Evolutionary conservation across 2,888 invertebrate genomes (phyloP), one percentile per base, ranked within the genome.

Genomic region (Drosophila sordidula): DNA sequence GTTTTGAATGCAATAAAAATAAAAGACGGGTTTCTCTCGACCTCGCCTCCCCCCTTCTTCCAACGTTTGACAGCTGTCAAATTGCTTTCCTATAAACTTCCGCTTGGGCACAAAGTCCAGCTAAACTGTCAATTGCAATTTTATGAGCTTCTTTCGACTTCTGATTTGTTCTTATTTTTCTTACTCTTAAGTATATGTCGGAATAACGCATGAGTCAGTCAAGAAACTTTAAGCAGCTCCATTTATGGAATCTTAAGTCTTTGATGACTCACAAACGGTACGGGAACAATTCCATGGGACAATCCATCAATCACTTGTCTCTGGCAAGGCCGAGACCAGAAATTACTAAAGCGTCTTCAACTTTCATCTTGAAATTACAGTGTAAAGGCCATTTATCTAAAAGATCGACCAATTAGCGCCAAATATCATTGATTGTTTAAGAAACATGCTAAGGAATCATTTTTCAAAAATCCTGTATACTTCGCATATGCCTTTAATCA

Each of bases 301-400:
- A 42, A 77, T 63, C 62, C 81, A 82, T 82, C 81, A 87, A 85
- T 82, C 81, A 82, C 57, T 61, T 57, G 29, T 61, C 57, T 61
- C 63, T 52, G 50, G 22, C 62, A 36, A 61, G 46, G 16, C 44
- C 61, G 52, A 52, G 36, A 51, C 46, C 16, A 39, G 47, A 11
- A 29, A 8, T 26, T 14, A 14, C 11, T 6, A 70, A 67, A 61
- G 32, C 9, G 8, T 29, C 65, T 47, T 34, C 54, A 47, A 49
- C 42, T 68, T 42, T 41, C 54, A 59, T 45, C 65, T 50, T 55
- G 42, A 47, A 45, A 46, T 44, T 45, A 6, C 39, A 54, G 50
- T 36, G 64, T 57, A 66, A 67, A 59, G 44, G 44, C 14, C 38
- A 3, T 25, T 41, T 18, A 16, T 22, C 14, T 18, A n/a, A n/a